Evolutionary conservation across 1,140 invertebrate genomes (phyloP).

Genomic region (Caenorhabditis brenneri): DNA sequence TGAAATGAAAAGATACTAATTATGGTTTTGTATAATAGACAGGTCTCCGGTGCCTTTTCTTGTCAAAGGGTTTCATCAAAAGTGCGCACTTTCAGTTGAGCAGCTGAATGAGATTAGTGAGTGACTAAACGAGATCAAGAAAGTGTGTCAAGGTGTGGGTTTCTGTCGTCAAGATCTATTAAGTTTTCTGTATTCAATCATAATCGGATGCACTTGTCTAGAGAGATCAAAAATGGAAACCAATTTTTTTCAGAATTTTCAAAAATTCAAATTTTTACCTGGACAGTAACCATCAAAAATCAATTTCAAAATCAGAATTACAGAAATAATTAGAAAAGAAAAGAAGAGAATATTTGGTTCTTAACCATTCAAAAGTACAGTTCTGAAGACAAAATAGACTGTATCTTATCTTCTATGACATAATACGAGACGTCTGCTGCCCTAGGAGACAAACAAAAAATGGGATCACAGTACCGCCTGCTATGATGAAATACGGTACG

Average conservation of each 20-base stretch:
- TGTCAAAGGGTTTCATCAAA: conserved; percentile 9
- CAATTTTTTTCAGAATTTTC: too few species aligned
- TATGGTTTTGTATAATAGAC: not conserved
- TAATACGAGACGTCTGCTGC: not conserved
- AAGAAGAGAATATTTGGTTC: too few species aligned
- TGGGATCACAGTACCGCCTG: too few species aligned
- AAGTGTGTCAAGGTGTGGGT: not conserved
- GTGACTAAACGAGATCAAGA: conserved; percentile 11
- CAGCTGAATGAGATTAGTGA: conserved; percentile 32
- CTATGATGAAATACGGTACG: not conserved
- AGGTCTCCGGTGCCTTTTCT: not conserved
- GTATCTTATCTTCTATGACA: too few species aligned
- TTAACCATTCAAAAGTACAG: too few species aligned
- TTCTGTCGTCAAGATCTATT: not conserved
- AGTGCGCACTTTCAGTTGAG: not conserved
- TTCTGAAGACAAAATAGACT: too few species aligned
- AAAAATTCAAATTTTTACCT: too few species aligned
- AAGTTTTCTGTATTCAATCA: not conserved
- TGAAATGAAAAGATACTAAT: not conserved
- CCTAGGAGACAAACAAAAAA: not conserved
- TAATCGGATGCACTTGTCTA: not conserved
- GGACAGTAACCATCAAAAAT: too few species aligned
- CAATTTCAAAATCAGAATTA: too few species aligned
- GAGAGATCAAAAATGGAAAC: too few species aligned
- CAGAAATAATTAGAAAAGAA: not conserved